These are phyloP conservation scores for Paratilapia polleni DNA, from an alignment of 2,113 vertebrate species.

Conservation along the genomic window DNA sequence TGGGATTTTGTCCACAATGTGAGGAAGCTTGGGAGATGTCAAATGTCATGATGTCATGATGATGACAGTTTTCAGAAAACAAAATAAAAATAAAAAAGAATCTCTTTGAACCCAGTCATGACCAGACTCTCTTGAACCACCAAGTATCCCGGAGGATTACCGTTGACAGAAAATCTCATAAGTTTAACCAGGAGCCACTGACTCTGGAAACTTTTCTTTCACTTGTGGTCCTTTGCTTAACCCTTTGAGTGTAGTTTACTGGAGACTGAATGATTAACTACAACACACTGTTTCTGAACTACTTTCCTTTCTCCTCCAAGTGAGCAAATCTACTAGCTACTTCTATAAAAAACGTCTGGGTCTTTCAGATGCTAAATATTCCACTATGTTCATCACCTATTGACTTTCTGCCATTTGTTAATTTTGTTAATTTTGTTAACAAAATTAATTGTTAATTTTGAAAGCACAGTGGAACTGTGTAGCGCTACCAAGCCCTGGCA, in stretches of 20 bases:
- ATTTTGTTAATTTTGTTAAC: too few relatives aligned
- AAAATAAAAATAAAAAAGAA: not conserved
- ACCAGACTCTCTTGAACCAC: slow-evolving; percentile 31
- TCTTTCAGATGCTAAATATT: not conserved
- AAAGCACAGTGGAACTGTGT: too few relatives aligned
- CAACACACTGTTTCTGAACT: not conserved
- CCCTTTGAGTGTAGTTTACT: not conserved
- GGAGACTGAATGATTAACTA: not conserved
- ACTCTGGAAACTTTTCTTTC: slow-evolving; percentile 11
- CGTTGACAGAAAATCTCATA: slow-evolving; percentile 11
- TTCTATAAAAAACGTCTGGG: too few relatives aligned
- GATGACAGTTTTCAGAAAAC: slow-evolving; percentile 58
- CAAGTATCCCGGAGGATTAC: not conserved
- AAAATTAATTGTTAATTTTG: too few relatives aligned
- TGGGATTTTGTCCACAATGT: slow-evolving; percentile 24
- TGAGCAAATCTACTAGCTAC: not conserved
- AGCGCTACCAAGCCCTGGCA: too few relatives aligned
- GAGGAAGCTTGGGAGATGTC: slow-evolving; percentile 28
- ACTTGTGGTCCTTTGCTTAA: slow-evolving; percentile 3
- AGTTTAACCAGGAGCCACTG: not conserved
- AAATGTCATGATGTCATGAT: slow-evolving; percentile 50
- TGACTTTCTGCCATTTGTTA: too few relatives aligned
- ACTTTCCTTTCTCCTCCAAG: not conserved
- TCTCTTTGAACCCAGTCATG: slow-evolving; percentile 33
- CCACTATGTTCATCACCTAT: too few relatives aligned